Evolutionary conservation across 2,888 invertebrate genomes (phyloP), one percentile per base, ranked within the genome.

Genomic region (Lymantria dispar): DNA sequence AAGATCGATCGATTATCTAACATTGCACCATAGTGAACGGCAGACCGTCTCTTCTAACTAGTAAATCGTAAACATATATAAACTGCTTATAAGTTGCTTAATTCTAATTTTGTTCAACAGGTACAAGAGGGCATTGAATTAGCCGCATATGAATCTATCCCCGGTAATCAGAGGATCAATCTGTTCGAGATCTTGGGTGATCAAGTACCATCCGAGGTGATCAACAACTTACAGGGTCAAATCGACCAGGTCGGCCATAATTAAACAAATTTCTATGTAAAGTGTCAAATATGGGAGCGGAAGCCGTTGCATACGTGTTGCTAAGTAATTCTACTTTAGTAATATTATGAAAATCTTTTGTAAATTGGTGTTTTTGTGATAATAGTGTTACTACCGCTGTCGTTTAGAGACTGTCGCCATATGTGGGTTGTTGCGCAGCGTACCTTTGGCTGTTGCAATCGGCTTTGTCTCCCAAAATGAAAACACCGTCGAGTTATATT

Each of bases 51-150:
- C 22, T 22, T 22, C 22, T 22, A 22, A 2, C 22, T 22, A 2
- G 22, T 5, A 22, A 22, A 22, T 3, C 5, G 5, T 22, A 22
- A 22, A 22, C 22, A 22, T 5, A 22, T 22, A 5, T 22, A 22
- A 7, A 33, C 8, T 33, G 8, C 8, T 10, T 7, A 33, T 33
- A 10, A 33, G 33, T 14, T 7, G 11, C 11, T 11, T 10, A 0
- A 10, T 38, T 46, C 0, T 47, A 15, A 43, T 43, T 39, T 49
- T 15, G 36, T 30, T 49, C 43, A 22, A 42, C 71, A 94, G 94
- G 95, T 95, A 0, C 95, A 96, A 87, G 96, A 96, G 85, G 96
- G 96, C 50, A 96, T 97, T 62, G 96, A 97, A 85, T 85, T 97
- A 72, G 96, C 96, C 3, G 96, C 96, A 7, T 96, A 96, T 83